Conservation (phyloP, 92 coral and sea anemone genomes). For the Ricordea florida region DNA sequence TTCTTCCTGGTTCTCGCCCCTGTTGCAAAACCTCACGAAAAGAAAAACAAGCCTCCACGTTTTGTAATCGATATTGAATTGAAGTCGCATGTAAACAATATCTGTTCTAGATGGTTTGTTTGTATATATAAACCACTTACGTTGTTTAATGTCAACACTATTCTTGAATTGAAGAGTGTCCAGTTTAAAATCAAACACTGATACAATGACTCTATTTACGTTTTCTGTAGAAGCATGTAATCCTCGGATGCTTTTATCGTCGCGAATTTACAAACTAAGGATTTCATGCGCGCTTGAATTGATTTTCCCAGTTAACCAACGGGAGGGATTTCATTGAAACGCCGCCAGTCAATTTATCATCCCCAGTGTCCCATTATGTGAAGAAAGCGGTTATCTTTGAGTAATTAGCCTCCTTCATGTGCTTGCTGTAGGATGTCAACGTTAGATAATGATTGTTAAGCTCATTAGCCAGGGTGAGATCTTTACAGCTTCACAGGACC, state of each 20-base stretch:
- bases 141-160: constrained; percentile 36
- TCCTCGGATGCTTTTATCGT: too few species aligned
- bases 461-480: too few species aligned
- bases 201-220: not conserved
- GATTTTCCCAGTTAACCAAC: not conserved
- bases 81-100: constrained; percentile 24
- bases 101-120: constrained; percentile 36
- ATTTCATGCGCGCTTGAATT: not conserved
- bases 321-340: not conserved
- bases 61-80: constrained; percentile 40
- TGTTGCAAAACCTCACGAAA: too few species aligned
- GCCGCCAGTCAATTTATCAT: constrained; percentile 23
- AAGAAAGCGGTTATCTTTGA: constrained; percentile 69
- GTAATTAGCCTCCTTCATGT: constrained; percentile 73
- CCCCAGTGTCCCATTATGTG: constrained; percentile 23
- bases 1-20: not conserved
- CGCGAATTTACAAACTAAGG: not conserved
- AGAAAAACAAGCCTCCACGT: too few species aligned
- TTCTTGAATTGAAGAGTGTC: not conserved
- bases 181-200: not conserved
- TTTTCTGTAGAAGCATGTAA: too few species aligned
- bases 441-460: not conserved
- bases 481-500: too few species aligned
- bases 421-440: constrained; percentile 14
- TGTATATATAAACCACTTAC: constrained; percentile 42